Base-by-base conservation (phyloP, 2,797 vertebrate species). In the Buphagus erythrorhynchus region DNA sequence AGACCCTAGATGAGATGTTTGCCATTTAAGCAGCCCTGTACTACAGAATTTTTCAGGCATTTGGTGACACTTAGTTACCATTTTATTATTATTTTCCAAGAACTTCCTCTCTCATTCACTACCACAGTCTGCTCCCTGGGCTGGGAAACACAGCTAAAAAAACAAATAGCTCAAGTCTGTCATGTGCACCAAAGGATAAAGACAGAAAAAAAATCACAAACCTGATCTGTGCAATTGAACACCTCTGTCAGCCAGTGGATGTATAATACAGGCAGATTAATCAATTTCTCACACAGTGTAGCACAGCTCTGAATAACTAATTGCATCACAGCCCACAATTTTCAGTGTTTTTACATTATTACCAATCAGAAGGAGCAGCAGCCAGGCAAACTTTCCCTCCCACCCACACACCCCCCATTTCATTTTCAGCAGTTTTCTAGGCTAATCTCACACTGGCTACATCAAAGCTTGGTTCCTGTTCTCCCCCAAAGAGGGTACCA, bases 241-340 rank as follows among this genome's bases (percentile, higher is more conserved):
- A 89, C 45, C 57, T 86, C 87, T 10, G 5, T 85, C 82, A 93
- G 67, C 48, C 61, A 51, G 14, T 42, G 75, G 83, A 88, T 73
- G 57, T 29, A 22, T n/a, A 78, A 86, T 35, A 90, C 29, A 24
- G 87, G 71, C 42, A 55, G 86, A 92, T 62, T 43, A 95, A 93
- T 78, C 33, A n/a, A 38, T 16, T 89, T 87, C 57, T 78, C 69
- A 76, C 46, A 63, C 15, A 65, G 71, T 22, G 48, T 8, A 78
- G 59, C 74, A n/a, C 33, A 71, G 76, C 72, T 62, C 90, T 93
- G 75, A 94, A 96, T 94, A 84, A 97, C 88, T 93, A 93, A 96
- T 24, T 75, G 72, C 51, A 92, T 29, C 78, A 58, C 48, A 93
- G 66, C 69, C 79, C 78, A 40, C 26, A 5, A 65, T 54, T 86